Evolutionary conservation across 2,888 invertebrate genomes (phyloP).

Genomic region (Acanthococcus lagerstroemiae): DNA sequence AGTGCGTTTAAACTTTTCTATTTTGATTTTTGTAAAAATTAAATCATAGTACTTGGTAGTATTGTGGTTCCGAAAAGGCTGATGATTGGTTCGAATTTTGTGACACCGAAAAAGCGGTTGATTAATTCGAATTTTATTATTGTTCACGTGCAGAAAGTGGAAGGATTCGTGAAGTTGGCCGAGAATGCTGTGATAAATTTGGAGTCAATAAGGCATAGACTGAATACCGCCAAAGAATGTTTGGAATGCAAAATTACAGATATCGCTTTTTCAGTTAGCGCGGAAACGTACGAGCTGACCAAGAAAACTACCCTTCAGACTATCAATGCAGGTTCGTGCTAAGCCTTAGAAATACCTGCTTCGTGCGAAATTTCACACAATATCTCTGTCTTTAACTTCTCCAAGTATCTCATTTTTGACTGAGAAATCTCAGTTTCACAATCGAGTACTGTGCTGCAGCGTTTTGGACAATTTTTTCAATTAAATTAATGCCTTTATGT

Average conservation of each 20-base stretch:
- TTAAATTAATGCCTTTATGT: not conserved
- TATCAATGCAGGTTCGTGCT: slow-evolving; percentile 10
- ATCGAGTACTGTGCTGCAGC: too few relatives aligned
- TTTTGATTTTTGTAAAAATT: too few relatives aligned
- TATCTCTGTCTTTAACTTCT: too few relatives aligned
- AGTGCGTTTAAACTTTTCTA: too few relatives aligned
- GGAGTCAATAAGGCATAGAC: slow-evolving; percentile 50
- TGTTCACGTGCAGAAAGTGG: slow-evolving; percentile 49
- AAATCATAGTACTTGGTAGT: too few relatives aligned
- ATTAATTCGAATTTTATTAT: slow-evolving; percentile 1
- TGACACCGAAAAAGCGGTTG: not conserved
- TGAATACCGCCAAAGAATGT: slow-evolving; percentile 42
- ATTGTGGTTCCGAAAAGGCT: too few relatives aligned
- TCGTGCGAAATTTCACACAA: too few relatives aligned
- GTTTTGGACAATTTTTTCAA: not conserved
- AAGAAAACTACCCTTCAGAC: slow-evolving; percentile 14
- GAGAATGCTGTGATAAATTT: slow-evolving; percentile 51
- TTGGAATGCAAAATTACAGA: slow-evolving; percentile 50
- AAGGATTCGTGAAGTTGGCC: slow-evolving; percentile 55
- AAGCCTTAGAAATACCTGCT: too few relatives aligned
- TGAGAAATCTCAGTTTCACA: too few relatives aligned
- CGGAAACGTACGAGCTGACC: slow-evolving; percentile 44
- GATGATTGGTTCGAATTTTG: not conserved
- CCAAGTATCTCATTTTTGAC: too few relatives aligned
- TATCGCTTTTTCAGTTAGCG: slow-evolving; percentile 43